Evolutionary conservation across 2,797 vertebrate genomes (phyloP).

Genomic region (Diceros bicornis): DNA sequence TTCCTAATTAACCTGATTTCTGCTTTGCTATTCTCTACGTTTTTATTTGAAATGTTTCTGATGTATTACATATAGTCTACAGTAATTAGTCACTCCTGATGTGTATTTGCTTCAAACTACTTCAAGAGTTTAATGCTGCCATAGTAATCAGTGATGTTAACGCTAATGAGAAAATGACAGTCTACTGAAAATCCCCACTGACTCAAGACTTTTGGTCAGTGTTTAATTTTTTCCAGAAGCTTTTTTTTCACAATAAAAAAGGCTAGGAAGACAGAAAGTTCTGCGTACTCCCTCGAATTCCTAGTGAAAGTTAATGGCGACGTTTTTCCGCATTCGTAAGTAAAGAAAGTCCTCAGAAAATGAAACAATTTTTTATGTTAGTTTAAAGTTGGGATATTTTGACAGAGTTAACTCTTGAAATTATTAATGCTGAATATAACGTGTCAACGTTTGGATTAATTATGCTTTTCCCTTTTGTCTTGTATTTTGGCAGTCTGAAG

Average conservation of each 20-base stretch:
- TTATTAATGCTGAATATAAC: background rate
- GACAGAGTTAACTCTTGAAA: background rate
- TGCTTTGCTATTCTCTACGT: background rate
- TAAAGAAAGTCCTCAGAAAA: conserved; percentile 45
- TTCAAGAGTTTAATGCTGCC: background rate
- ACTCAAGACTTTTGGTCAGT: conserved; percentile 70
- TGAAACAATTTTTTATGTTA: background rate
- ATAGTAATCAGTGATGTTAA: background rate
- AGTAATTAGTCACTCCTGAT: background rate
- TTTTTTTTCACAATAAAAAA: conserved; percentile 64
- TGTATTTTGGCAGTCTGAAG: conserved; percentile 90
- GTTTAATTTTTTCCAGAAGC: conserved; percentile 72
- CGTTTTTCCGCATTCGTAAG: conserved; percentile 67
- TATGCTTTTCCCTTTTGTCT: conserved; percentile 51
- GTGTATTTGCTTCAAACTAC: conserved; percentile 11
- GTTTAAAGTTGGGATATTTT: background rate
- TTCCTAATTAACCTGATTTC: background rate
- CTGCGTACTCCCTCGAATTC: background rate
- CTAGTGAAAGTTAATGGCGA: conserved; percentile 50
- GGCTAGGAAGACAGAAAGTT: conserved; percentile 44
- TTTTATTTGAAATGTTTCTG: background rate
- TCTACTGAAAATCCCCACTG: conserved; percentile 62
- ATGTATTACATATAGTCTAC: background rate
- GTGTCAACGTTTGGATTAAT: background rate
- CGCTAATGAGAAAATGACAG: background rate